Evolutionary conservation across 2,797 vertebrate genomes (phyloP).

Genomic region (Erpetoichthys calabaricus): DNA sequence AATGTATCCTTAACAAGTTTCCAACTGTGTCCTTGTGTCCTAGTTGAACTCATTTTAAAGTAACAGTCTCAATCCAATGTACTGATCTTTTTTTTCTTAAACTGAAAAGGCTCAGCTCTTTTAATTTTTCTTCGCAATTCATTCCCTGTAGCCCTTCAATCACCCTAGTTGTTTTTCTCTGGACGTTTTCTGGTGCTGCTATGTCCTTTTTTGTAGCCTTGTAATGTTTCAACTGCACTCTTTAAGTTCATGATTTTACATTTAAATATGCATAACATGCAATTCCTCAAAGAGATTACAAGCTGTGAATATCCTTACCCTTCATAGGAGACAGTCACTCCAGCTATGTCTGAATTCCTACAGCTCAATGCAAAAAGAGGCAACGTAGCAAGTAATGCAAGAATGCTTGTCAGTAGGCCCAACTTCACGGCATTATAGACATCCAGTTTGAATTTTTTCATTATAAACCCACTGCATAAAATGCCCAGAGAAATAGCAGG

Average conservation of each 20-base stretch:
- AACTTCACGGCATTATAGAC: slow-evolving; percentile 46
- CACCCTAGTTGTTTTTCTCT: too few species aligned
- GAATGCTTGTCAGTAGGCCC: slow-evolving; percentile 36
- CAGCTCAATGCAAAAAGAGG: slow-evolving; percentile 51
- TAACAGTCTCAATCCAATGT: too few species aligned
- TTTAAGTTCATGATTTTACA: neutral
- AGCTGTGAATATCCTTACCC: slow-evolving; percentile 24
- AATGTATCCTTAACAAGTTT: too few species aligned
- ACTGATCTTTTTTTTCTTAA: too few species aligned
- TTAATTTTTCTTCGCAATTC: too few species aligned
- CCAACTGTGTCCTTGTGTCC: too few species aligned
- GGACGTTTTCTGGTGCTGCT: too few species aligned
- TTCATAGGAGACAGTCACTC: slow-evolving; percentile 45
- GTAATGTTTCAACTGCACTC: neutral
- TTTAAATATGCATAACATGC: neutral
- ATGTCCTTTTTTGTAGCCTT: too few species aligned
- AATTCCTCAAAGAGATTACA: neutral
- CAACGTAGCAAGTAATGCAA: slow-evolving; percentile 39
- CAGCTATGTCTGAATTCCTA: slow-evolving; percentile 44
- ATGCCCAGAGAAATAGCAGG: slow-evolving; percentile 50
- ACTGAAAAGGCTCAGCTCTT: too few species aligned
- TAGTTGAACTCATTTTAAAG: too few species aligned
- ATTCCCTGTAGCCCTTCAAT: too few species aligned
- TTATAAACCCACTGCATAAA: slow-evolving; percentile 53
- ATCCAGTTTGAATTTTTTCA: slow-evolving; percentile 52